Evolutionary conservation across 2,888 invertebrate genomes (phyloP).

Genomic region (Cheilosia pagana): DNA sequence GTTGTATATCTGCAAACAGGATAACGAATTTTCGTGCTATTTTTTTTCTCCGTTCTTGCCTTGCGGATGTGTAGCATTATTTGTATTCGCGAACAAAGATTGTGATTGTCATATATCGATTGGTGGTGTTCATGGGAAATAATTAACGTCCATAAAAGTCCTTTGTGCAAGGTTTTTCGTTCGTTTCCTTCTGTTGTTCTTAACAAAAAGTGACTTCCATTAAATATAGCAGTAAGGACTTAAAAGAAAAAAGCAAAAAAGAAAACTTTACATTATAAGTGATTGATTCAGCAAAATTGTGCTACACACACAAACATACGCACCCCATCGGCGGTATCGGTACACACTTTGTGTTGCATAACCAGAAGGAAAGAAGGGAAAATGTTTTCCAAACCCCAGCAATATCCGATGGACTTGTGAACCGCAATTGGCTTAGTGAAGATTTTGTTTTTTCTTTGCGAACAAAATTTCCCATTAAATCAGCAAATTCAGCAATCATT

Average conservation of each 20-base stretch:
- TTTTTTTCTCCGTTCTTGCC: not conserved
- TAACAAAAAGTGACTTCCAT: conserved; percentile 42
- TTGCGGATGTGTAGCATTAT: conserved; percentile 9
- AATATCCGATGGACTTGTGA: conserved; percentile 26
- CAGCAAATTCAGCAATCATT: conserved; percentile 46
- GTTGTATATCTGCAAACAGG: conserved; percentile 34
- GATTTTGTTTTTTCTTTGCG: not conserved
- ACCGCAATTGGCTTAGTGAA: not conserved
- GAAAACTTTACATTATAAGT: conserved; percentile 24
- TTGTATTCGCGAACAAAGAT: conserved; percentile 52
- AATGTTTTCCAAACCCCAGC: not conserved
- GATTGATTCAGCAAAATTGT: conserved; percentile 54
- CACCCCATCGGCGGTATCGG: too few species aligned
- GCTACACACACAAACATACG: conserved; percentile 13
- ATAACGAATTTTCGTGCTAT: not conserved
- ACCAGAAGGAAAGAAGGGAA: conserved; percentile 15
- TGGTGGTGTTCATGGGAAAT: conserved; percentile 2
- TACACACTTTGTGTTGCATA: conserved; percentile 53
- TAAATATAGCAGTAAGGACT: conserved; percentile 3
- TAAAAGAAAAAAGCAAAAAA: conserved; percentile 18
- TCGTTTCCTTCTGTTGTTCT: not conserved
- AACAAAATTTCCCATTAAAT: not conserved
- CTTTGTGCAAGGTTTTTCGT: conserved; percentile 17
- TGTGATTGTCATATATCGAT: conserved; percentile 66
- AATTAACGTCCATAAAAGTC: conserved; percentile 19